These are phyloP conservation scores for Anarrhichthys ocellatus DNA, from an alignment of 2,113 vertebrate genomes.

Conservation along the genomic window DNA sequence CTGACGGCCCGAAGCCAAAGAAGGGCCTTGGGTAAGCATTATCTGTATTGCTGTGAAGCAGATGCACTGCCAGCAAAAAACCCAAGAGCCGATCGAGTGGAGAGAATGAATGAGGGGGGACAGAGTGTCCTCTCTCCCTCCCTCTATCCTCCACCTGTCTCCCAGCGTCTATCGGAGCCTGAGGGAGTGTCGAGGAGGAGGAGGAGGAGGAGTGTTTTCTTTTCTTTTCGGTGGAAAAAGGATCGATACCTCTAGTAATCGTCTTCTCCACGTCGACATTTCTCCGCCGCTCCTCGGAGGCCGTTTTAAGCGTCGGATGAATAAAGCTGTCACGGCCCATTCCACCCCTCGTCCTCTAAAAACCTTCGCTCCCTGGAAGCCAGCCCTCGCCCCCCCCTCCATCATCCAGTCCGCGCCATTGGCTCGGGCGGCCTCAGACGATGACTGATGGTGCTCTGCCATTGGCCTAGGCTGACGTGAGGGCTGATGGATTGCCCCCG, in stretches of 20 bases:
- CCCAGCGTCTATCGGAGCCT: slow-evolving; percentile 40
- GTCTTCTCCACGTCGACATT: slow-evolving; percentile 78
- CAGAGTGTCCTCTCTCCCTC: slow-evolving; percentile 29
- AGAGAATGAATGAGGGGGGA: slow-evolving; percentile 37
- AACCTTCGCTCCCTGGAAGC: slow-evolving; percentile 64
- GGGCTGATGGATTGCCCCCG: slow-evolving; percentile 66
- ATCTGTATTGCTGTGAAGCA: slow-evolving; percentile 70
- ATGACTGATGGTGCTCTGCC: slow-evolving; percentile 51
- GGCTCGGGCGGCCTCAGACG: slow-evolving; percentile 38
- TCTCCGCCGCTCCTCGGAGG: slow-evolving; percentile 77
- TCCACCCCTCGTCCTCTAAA: slow-evolving; percentile 69
- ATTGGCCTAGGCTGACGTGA: slow-evolving; percentile 66
- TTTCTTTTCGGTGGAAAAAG: slow-evolving; percentile 56
- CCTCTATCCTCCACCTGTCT: slow-evolving; percentile 49
- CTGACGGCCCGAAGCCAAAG: slow-evolving; percentile 7
- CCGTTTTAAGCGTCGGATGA: slow-evolving; percentile 80
- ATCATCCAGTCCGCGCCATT: slow-evolving; percentile 54
- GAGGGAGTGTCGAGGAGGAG: slow-evolving; percentile 33
- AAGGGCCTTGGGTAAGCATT: slow-evolving; percentile 66
- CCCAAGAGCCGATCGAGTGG: background rate
- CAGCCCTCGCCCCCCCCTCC: slow-evolving; percentile 40
- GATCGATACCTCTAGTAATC: slow-evolving; percentile 81
- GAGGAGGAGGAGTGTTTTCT: slow-evolving; percentile 33
- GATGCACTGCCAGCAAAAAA: slow-evolving; percentile 60
- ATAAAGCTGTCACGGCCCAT: slow-evolving; percentile 82